phyloP scores from a whole-genome alignment of 2,797 vertebrate genomes.

The Hydrocynus forskahlii region DNA sequence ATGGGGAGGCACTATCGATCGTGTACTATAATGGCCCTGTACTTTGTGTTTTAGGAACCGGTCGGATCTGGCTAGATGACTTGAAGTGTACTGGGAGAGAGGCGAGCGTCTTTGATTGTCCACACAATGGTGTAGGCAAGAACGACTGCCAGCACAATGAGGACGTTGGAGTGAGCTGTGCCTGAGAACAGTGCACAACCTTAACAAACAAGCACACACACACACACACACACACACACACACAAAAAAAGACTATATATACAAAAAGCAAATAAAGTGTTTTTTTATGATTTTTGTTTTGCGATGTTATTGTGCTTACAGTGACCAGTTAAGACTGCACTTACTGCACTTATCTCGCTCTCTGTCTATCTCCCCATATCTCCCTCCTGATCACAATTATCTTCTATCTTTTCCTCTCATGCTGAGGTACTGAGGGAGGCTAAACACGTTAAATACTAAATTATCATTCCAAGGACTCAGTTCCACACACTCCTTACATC shows the following conservation, averaged over 20 bases:
- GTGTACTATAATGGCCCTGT: too few relatives aligned
- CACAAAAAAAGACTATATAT: neutral
- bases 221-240: neutral
- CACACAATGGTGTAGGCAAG: constrained; percentile 50
- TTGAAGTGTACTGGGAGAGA: constrained; percentile 79
- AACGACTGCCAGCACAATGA: constrained; percentile 83
- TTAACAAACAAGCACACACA: neutral
- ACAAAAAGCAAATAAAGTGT: neutral
- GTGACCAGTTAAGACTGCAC: neutral
- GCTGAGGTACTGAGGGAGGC: neutral
- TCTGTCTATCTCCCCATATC: too few relatives aligned
- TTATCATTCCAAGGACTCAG: neutral
- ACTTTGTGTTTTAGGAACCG: constrained; percentile 76
- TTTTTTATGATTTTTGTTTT: too few relatives aligned
- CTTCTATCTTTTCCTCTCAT: neutral
- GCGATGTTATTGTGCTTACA: too few relatives aligned
- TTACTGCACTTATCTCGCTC: neutral
- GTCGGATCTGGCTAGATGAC: constrained; percentile 84
- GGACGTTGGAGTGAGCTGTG: constrained; percentile 81
- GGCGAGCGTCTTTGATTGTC: constrained; percentile 66
- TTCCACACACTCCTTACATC: neutral
- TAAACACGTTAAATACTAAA: neutral
- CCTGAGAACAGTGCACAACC: constrained; percentile 44
- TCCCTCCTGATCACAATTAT: neutral
- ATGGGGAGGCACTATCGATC: too few relatives aligned